phyloP scores from a whole-genome alignment of 2,888 invertebrate species.

The Drosophila formosana region DNA sequence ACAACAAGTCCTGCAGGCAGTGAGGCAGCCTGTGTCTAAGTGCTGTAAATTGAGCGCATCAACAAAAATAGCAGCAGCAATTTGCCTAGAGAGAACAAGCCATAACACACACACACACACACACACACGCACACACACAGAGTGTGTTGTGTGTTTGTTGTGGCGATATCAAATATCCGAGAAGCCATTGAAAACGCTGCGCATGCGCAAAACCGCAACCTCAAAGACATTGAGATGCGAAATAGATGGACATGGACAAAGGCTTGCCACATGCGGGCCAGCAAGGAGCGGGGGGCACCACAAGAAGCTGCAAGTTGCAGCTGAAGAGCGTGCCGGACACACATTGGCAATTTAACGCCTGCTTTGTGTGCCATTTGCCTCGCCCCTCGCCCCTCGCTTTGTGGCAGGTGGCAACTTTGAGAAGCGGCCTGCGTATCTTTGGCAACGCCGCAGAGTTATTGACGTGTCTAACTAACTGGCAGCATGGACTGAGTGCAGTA shows the following conservation, averaged over 20 bases:
- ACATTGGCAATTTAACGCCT: conserved; percentile 69
- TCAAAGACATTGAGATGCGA: conserved; percentile 9
- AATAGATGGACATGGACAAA: conserved; percentile 1
- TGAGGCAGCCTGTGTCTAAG: conserved; percentile 32
- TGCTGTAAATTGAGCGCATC: conserved; percentile 75
- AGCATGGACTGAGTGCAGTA: neutral
- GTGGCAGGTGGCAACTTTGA: neutral
- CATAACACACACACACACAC: neutral
- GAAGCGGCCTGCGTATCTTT: neutral
- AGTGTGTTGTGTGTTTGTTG: neutral
- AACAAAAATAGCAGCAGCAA: conserved; percentile 56
- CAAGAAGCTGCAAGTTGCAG: conserved; percentile 20
- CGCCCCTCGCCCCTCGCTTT: neutral
- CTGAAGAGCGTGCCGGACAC: conserved; percentile 50
- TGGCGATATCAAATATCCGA: conserved; percentile 53
- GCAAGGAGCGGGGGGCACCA: conserved; percentile 6
- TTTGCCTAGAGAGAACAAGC: conserved; percentile 25
- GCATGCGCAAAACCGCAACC: conserved; percentile 70
- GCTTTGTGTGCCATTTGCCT: conserved; percentile 47
- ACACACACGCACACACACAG: neutral
- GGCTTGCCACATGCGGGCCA: neutral
- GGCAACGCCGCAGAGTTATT: conserved; percentile 27
- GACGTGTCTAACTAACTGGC: conserved; percentile 8
- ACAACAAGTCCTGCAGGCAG: conserved; percentile 32
- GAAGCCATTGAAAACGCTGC: conserved; percentile 67